Percentiles rank a stretch among this genome's conserved stretches.
Conservation (phyloP, 23 tunicate genomes). For the Styela clava region DNA sequence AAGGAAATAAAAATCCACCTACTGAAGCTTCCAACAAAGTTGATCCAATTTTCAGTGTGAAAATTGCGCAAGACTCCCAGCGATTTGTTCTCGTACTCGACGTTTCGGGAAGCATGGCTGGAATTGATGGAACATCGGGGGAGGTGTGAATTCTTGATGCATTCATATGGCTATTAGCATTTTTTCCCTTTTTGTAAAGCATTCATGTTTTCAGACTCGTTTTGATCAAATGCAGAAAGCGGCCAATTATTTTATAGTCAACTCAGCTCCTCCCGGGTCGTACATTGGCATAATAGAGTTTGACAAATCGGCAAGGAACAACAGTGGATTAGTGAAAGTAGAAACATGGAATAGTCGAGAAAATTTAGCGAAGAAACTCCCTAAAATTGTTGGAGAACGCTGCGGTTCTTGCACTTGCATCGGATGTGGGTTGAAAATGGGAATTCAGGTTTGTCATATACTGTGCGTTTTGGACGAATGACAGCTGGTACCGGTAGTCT, state of each 20-base stretch:
- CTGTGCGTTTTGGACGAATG: not conserved
- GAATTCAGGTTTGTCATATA: slow-evolving; percentile 19
- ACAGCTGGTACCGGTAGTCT: not conserved
- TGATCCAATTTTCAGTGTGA: slow-evolving; percentile 34
- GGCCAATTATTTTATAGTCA: slow-evolving; percentile 10
- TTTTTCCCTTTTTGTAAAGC: not conserved
- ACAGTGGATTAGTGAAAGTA: not conserved
- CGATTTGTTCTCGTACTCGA: slow-evolving; percentile 62
- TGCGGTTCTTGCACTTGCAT: slow-evolving; percentile 29
- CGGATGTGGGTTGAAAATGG: slow-evolving; percentile 41
- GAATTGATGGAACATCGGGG: not conserved
- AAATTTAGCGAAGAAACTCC: not conserved
- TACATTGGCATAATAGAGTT: slow-evolving; percentile 44
- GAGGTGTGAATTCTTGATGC: not conserved
- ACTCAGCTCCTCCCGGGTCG: slow-evolving; percentile 10
- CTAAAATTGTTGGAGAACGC: slow-evolving; percentile 20
- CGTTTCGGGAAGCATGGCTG: slow-evolving; percentile 64
- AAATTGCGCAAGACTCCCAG: not conserved
- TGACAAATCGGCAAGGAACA: slow-evolving; percentile 10
- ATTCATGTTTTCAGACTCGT: not conserved
- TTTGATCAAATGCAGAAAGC: slow-evolving; percentile 1
- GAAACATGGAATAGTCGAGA: slow-evolving; percentile 9
- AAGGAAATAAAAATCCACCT: slow-evolving; percentile 10
- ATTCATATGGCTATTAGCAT: not conserved
- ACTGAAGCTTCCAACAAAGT: not conserved